Evolutionary conservation across 1,140 invertebrate genomes (phyloP).

Genomic region (Drosophila mayri): DNA sequence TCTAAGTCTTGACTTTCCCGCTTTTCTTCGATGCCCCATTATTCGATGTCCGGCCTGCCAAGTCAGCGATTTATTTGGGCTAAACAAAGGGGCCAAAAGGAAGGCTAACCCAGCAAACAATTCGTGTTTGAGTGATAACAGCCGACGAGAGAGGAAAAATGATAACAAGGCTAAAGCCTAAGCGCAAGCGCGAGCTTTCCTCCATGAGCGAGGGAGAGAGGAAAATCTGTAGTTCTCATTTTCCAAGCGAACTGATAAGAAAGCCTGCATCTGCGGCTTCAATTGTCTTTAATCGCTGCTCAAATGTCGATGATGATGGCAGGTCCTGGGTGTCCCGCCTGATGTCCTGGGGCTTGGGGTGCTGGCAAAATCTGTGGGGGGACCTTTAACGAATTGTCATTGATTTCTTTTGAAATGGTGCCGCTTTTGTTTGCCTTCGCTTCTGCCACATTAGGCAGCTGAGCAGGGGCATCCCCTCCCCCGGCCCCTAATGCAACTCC

Average conservation of each 20-base stretch:
- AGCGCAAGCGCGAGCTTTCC: conserved; percentile 70
- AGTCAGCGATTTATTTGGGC: conserved; percentile 61
- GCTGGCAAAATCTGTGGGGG: conserved; percentile 22
- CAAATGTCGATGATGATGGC: conserved; percentile 49
- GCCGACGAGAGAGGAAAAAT: conserved; percentile 9
- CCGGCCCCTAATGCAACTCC: conserved; percentile 16
- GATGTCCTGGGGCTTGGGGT: conserved; percentile 1
- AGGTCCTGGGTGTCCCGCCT: conserved; percentile 3
- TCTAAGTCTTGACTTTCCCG: conserved; percentile 31
- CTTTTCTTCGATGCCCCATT: conserved; percentile 4
- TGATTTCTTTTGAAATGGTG: conserved; percentile 71
- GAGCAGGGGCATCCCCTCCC: conserved; percentile 13
- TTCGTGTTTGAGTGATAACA: conserved; percentile 58
- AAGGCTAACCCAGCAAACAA: conserved; percentile 56
- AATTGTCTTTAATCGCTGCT: conserved; percentile 68
- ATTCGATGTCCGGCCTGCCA: conserved; percentile 28
- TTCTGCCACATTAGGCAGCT: conserved; percentile 68
- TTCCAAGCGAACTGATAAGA: conserved; percentile 67
- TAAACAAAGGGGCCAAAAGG: conserved; percentile 37
- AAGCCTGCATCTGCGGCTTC: conserved; percentile 53
- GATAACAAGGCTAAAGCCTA: conserved; percentile 33
- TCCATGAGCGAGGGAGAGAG: conserved; percentile 4
- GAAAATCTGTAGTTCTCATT: conserved; percentile 3
- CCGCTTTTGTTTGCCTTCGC: conserved; percentile 61
- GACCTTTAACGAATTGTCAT: conserved; percentile 77